Conservation (phyloP, 2,113 vertebrate species). For the Narcine bancroftii region DNA sequence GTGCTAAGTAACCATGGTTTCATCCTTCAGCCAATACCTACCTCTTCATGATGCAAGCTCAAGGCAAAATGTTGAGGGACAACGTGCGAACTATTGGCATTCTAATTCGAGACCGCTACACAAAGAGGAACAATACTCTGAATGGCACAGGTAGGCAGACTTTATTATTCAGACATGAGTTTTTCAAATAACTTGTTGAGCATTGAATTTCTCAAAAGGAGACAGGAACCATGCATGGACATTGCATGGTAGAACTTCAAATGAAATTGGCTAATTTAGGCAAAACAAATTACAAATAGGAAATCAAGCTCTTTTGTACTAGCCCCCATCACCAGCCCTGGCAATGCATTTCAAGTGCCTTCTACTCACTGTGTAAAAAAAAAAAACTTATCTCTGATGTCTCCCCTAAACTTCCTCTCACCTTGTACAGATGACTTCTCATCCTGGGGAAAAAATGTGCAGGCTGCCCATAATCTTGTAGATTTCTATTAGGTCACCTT, state of each 20-base stretch:
- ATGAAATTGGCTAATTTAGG: too few species aligned
- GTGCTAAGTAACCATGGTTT: not conserved
- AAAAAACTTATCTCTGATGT: too few species aligned
- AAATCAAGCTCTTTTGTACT: not conserved
- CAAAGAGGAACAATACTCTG: slow-evolving; percentile 84
- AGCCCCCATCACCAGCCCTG: too few species aligned
- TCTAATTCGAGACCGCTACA: slow-evolving; percentile 81
- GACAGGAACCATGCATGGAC: not conserved
- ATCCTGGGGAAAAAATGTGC: too few species aligned
- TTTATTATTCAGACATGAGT: not conserved
- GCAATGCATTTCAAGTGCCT: too few species aligned
- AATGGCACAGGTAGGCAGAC: slow-evolving; percentile 80
- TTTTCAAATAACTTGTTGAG: slow-evolving; percentile 12
- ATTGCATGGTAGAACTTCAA: not conserved
- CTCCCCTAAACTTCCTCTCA: too few species aligned
- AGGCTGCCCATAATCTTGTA: too few species aligned
- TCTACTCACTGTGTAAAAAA: too few species aligned
- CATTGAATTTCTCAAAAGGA: not conserved
- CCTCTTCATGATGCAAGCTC: slow-evolving; percentile 96
- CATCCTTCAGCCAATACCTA: slow-evolving; percentile 80
- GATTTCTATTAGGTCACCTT: too few species aligned
- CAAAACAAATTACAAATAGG: not conserved
- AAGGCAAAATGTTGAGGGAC: slow-evolving; percentile 90
- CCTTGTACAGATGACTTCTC: too few species aligned
- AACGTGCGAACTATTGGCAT: slow-evolving; percentile 91